phyloP scores from a whole-genome alignment of 2,113 vertebrate species.

The Antechinus stuartii region DNA sequence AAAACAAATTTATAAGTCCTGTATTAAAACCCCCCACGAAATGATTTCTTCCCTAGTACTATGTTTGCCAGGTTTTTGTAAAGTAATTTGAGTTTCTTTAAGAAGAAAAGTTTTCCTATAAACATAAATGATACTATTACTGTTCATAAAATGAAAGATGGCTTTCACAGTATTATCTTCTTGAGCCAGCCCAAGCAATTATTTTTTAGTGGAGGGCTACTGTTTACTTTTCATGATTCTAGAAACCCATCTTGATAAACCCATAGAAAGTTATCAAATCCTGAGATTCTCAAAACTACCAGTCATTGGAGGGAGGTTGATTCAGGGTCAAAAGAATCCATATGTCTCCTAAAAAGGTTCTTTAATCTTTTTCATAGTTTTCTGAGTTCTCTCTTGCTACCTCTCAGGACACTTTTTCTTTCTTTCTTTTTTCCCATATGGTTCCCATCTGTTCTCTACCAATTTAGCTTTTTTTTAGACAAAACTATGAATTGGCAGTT shows the following conservation, averaged over 20 bases:
- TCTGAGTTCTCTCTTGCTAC: neutral
- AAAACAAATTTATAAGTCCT: neutral
- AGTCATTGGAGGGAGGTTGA: neutral
- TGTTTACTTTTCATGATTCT: neutral
- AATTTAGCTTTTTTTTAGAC: neutral
- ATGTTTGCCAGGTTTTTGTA: constrained; percentile 15
- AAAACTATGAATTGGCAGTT: neutral
- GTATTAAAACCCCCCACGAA: neutral
- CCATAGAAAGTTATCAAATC: neutral
- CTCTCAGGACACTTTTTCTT: neutral
- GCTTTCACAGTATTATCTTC: neutral
- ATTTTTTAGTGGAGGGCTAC: neutral
- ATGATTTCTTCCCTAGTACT: neutral
- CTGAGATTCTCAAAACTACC: neutral
- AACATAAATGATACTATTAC: neutral
- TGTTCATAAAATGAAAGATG: constrained; percentile 2
- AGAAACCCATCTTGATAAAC: neutral
- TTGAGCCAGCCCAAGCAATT: neutral
- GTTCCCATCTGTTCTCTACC: neutral
- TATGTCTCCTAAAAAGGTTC: constrained; percentile 1
- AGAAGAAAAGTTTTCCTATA: neutral
- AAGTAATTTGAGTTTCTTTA: constrained; percentile 2
- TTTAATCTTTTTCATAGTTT: neutral
- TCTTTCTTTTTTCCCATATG: neutral
- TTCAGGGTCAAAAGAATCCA: neutral